A percentile compares a stretch with the other conserved stretches of the same genome.
Evolutionary conservation across 2,888 invertebrate species (phyloP).

Genomic region (Abrostola tripartita): DNA sequence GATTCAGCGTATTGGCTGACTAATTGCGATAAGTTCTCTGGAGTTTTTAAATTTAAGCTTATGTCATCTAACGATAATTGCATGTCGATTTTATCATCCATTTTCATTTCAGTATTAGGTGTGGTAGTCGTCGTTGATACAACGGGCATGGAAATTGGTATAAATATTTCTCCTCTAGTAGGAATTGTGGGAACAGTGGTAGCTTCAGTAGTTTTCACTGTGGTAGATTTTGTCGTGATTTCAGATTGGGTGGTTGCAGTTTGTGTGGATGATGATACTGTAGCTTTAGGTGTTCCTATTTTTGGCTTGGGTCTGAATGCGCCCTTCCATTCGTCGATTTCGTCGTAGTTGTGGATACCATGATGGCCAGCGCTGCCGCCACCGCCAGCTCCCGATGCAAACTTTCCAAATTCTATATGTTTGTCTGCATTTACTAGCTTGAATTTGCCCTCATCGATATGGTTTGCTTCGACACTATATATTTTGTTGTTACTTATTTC

Average conservation of each 20-base stretch:
- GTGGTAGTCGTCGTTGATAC: background rate
- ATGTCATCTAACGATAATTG: background rate
- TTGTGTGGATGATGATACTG: background rate
- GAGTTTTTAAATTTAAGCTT: background rate
- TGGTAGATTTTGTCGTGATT: background rate
- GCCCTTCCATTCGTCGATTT: constrained; percentile 1
- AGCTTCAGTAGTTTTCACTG: background rate
- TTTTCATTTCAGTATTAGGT: background rate
- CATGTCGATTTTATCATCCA: background rate
- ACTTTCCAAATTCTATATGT: background rate
- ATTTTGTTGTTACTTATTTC: no score
- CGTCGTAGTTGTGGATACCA: background rate
- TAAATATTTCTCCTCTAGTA: background rate
- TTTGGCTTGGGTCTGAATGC: background rate
- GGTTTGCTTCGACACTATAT: background rate
- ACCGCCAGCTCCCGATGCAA: no score
- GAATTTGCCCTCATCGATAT: background rate
- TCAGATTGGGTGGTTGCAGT: background rate
- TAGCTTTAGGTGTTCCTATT: background rate
- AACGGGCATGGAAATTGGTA: background rate
- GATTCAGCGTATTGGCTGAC: background rate
- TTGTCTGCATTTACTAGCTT: background rate
- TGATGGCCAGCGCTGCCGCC: no score
- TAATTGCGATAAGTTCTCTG: background rate
- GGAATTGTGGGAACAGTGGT: background rate